Evolutionary conservation across 1,140 invertebrate genomes (phyloP).

Genomic region (Philotrypesis tridentata): DNA sequence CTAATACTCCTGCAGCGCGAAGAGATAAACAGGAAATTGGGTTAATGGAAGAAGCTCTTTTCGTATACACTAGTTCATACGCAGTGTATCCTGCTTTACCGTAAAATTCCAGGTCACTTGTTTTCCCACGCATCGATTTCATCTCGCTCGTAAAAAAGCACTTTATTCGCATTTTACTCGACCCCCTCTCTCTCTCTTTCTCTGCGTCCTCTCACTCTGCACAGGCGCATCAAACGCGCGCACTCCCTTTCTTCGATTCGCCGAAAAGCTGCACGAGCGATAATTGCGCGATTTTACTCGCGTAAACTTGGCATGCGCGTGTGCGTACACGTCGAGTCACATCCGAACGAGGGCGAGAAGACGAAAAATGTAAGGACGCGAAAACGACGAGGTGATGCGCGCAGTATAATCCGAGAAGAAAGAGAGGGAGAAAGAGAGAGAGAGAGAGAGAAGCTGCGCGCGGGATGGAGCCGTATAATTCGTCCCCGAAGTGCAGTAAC

Average conservation of each 20-base stretch:
- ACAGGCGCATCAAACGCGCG: too few species aligned
- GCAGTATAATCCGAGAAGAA: too few species aligned
- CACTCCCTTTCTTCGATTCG: too few species aligned
- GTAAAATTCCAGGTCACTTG: background rate
- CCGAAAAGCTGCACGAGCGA: too few species aligned
- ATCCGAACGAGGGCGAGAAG: background rate
- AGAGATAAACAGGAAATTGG: background rate
- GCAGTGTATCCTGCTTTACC: too few species aligned
- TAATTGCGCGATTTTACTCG: too few species aligned
- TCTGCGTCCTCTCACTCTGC: too few species aligned
- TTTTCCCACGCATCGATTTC: background rate
- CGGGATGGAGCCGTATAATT: conserved; percentile 62
- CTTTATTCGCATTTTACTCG: background rate
- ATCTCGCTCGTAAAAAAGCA: background rate
- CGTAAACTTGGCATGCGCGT: too few species aligned
- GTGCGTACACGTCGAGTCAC: background rate
- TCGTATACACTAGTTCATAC: background rate
- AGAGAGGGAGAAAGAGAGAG: too few species aligned
- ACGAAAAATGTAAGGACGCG: background rate
- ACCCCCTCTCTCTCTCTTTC: too few species aligned
- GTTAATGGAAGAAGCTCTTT: background rate
- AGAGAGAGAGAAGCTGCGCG: conserved; percentile 27
- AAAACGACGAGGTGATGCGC: background rate
- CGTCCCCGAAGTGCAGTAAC: conserved; percentile 70
- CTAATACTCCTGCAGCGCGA: background rate